Base-by-base conservation (phyloP, 2,888 invertebrate species). In the Fragum whitleyi region DNA sequence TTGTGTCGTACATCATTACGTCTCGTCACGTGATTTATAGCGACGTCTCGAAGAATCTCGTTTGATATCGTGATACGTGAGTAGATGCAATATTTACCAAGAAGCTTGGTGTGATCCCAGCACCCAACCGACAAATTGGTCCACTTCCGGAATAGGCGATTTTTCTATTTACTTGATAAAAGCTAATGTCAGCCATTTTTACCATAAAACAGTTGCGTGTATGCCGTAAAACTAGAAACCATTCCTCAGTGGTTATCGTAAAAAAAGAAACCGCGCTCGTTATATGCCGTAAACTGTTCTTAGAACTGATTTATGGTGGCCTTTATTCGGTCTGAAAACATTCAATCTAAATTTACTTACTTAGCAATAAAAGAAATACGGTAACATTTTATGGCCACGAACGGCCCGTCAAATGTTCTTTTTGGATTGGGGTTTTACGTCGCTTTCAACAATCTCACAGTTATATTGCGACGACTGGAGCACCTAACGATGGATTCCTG, bases 101-200 rank as follows among this genome's bases (percentile, higher is more conserved):
- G 47, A 47, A 19, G 16, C 47, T 5, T 47, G 5, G 5, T 47
- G 7, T 47, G 47, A 47, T 47, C 14, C 47, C 5, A 47, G 7
- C 47, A n/a, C n/a, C 61, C n/a, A 14, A 39, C 32, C 23, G 42
- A 65, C 42, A 42, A 39, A 42, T 42, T 65, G 65, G 42, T 36
- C 32, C 42, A 65, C 26, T 65, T 65, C 65, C 65, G 23, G 16
- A 47, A 16, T 65, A 14, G 28, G 21, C 16, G 32, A n/a, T 62
- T 36, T 62, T 28, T 21, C 65, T 42, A 32, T 42, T 36, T 42
- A 42, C 42, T 65, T 42, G 39, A 42, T 65, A 65, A 65, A 65
- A 65, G 65, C 65, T 65, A 42, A 42, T 65, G 42, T 65, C 65
- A 21, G 65, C 65, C 65, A 65, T 65, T 42, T 9, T 42, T 6